phyloP scores from a whole-genome alignment of 2,888 invertebrate genomes.

The Lasioglossum oenotherae region DNA sequence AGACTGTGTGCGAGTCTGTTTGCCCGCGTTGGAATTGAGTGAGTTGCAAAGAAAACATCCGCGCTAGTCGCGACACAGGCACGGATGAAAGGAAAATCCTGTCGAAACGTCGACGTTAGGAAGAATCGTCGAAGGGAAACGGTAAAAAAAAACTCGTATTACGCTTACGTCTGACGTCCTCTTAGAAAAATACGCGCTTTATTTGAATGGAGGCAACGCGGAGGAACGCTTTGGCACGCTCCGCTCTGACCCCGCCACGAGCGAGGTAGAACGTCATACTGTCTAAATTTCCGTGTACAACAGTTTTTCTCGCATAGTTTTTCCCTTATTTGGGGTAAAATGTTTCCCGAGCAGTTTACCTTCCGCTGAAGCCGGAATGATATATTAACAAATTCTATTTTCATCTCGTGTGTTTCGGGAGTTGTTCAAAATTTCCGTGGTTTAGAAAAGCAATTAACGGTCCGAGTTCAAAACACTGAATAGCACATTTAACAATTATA shows the following conservation, averaged over 20 bases:
- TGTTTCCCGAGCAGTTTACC: neutral
- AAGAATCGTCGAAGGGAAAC: slow-evolving; percentile 35
- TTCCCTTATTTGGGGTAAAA: neutral
- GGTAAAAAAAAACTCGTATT: slow-evolving; percentile 29
- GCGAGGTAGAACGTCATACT: neutral
- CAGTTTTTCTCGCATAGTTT: neutral
- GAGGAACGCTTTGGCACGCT: slow-evolving; percentile 31
- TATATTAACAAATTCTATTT: too few species aligned
- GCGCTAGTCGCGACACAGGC: slow-evolving; percentile 30
- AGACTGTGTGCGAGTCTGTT: slow-evolving; percentile 54
- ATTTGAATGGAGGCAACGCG: slow-evolving; percentile 31
- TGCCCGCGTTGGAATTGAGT: slow-evolving; percentile 31
- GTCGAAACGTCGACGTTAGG: slow-evolving; percentile 51
- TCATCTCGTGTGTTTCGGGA: too few species aligned
- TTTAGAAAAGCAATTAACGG: too few species aligned
- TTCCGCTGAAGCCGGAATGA: neutral
- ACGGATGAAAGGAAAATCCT: slow-evolving; percentile 62
- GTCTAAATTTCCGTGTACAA: neutral
- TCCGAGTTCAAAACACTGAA: too few species aligned
- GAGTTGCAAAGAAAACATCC: slow-evolving; percentile 57
- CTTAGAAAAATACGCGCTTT: slow-evolving; percentile 45
- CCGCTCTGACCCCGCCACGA: neutral
- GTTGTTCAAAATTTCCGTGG: too few species aligned
- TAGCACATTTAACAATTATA: too few species aligned
- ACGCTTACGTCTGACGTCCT: slow-evolving; percentile 27